Evolutionary conservation across 2,113 vertebrate species (phyloP).

Genomic region (Myanophis thanlyinensis): DNA sequence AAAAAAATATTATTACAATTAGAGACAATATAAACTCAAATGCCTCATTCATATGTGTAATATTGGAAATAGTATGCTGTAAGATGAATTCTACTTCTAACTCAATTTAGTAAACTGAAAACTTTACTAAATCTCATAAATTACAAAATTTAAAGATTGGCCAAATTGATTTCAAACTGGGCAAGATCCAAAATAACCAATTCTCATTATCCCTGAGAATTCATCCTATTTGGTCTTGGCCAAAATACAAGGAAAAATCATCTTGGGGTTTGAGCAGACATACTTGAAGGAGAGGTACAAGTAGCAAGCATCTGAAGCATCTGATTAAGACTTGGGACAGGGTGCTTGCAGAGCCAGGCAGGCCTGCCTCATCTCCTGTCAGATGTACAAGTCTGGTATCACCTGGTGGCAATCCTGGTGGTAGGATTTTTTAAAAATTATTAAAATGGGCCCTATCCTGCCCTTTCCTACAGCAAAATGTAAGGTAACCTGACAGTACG

Average conservation of each 20-base stretch:
- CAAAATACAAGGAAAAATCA: neutral
- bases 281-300: neutral
- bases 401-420: no score
- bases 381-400: no score
- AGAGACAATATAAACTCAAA: neutral
- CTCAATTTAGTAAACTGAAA: neutral
- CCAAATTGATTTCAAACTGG: neutral
- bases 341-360: no score
- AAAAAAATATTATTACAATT: neutral
- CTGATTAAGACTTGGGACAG: no score
- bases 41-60: neutral
- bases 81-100: neutral
- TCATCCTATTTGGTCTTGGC: constrained; percentile 1
- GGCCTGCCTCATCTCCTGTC: no score
- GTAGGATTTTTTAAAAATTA: no score
- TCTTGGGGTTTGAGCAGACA: neutral
- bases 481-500: no score
- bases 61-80: neutral
- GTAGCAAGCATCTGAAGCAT: neutral
- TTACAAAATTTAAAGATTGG: neutral
- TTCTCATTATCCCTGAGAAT: no score
- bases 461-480: no score
- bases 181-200: no score
- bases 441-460: no score
- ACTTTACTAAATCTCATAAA: neutral